Evolutionary conservation across 2,888 invertebrate genomes (phyloP), one percentile per base, ranked within the genome.

Genomic region (Ochropacha duplaris): DNA sequence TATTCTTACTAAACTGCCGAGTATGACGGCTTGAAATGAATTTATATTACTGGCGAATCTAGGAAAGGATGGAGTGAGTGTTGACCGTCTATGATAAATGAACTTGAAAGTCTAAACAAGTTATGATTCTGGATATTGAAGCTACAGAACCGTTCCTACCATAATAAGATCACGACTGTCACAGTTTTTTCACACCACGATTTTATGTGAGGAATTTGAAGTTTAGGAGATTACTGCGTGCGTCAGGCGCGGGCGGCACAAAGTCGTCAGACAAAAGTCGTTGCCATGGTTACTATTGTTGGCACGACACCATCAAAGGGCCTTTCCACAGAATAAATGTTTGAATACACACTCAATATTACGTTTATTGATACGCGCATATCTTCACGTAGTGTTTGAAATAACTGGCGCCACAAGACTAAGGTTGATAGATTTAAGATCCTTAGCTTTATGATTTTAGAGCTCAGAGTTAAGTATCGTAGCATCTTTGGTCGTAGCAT

Each of bases 131-230:
- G 1, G 6, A 36, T 36, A 1, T 36, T n/a, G n/a, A 9, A n/a
- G 36, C 36, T 36, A 73, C 78, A 60, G 82, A 81, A 81, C 81
- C 76, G 66, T 19, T 56, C 31, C 9, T 24, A 6, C 22, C 19
- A 26, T 22, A n/a, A 57, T 19, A 44, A 44, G 44, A 54, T 57
- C 59, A 59, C 66, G 66, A 64, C 66, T 59, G 62, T 59, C 64
- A 57, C 56, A 78, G 81, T 84, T 86, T 86, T 83, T 84, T 83
- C 72, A 78, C 77, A 74, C 75, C 70, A 71, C 63, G 62, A 71
- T 66, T 76, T 79, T 86, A 76, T 90, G 90, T 91, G 90, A 90
- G 90, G 90, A 90, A 91, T 91, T 88, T 80, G 72, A 72, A 78
- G 86, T 84, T 76, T 66, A 55, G 79, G 83, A 87, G 90, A 90